Evolutionary conservation across 1,140 invertebrate species (phyloP), one percentile per base, ranked within the genome.

Genomic region (Hydropsyche tenuis): DNA sequence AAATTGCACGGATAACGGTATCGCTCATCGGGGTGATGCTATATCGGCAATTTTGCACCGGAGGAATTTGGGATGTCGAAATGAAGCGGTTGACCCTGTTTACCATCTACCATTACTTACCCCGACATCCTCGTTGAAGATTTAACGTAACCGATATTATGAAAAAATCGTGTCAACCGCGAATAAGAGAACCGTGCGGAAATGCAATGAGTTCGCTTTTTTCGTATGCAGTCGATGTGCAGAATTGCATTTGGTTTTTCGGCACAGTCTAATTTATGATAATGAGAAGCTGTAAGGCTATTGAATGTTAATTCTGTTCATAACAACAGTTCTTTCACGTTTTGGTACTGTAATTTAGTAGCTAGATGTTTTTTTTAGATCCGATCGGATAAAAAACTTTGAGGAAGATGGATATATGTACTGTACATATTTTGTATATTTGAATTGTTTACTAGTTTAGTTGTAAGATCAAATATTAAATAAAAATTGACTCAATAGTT

Each of bases 71-170:
- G 48, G 48, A 53, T 53, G 48, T 53, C 16, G 48, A 53, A 53
- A 53, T 53, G 48, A 53, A 53, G 48, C 48, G 48, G 48, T 53
- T 53, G 48, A 53, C 48, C 48, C 48, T 53, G 48, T 53, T 37
- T 53, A 53, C 48, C n/a, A 53, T 53, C n/a, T 18, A 20, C 48
- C 48, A 53, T 53, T 53, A 53, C 48, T 53, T 16, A 53, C 48
- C 30, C 20, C 9, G 48, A 53, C 48, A 53, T 53, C 48, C 48
- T 53, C n/a, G 20, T 53, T 20, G 48, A 20, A 53, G 48, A 53
- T 53, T 53, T 20, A 20, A 53, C 48, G 48, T 18, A 18, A 20
- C n/a, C 16, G 48, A 53, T 53, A 53, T 18, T 56, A 22, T 22
- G 23, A 60, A 25, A 60, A 14, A 60, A 25, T 60, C 23, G 56